Evolutionary conservation across 1,140 invertebrate species (phyloP).

Genomic region (Hyles euphorbiae): DNA sequence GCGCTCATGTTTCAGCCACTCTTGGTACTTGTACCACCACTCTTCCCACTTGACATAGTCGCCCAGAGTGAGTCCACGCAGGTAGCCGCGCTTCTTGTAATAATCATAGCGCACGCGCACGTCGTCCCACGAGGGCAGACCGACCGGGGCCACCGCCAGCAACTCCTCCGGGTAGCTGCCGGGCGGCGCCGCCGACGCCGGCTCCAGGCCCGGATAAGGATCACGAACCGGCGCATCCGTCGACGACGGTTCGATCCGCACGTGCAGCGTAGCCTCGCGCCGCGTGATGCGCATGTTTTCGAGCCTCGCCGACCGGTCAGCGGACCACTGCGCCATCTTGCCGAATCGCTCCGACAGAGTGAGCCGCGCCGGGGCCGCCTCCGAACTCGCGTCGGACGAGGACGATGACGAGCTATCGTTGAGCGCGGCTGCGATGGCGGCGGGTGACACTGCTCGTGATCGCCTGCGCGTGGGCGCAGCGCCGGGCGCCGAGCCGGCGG

Average conservation of each 20-base stretch:
- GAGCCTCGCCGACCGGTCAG: slow-evolving; percentile 85
- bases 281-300: slow-evolving; percentile 91
- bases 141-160: slow-evolving; percentile 81
- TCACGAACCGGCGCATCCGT: too few relatives aligned
- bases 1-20: slow-evolving; percentile 90
- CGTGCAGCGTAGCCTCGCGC: slow-evolving; percentile 78
- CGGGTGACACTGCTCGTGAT: slow-evolving; percentile 49
- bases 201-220: too few relatives aligned
- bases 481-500: slow-evolving; percentile 12
- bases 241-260: slow-evolving; percentile 78
- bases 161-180: slow-evolving; percentile 87
- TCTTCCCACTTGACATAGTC: slow-evolving; percentile 95
- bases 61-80: slow-evolving; percentile 82
- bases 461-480: slow-evolving; percentile 12
- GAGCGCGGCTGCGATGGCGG: slow-evolving; percentile 56
- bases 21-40: slow-evolving; percentile 95
- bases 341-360: slow-evolving; percentile 89
- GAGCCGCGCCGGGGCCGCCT: slow-evolving; percentile 66
- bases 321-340: slow-evolving; percentile 93
- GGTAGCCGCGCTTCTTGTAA: slow-evolving; percentile 90
- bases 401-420: slow-evolving; percentile 20
- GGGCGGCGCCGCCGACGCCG: slow-evolving; percentile 59
- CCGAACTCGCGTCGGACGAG: slow-evolving; percentile 38
- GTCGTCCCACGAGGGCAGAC: slow-evolving; percentile 89
- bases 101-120: slow-evolving; percentile 89